Conservation (phyloP, 2,113 vertebrate genomes). For the Capreolus pygargus region DNA sequence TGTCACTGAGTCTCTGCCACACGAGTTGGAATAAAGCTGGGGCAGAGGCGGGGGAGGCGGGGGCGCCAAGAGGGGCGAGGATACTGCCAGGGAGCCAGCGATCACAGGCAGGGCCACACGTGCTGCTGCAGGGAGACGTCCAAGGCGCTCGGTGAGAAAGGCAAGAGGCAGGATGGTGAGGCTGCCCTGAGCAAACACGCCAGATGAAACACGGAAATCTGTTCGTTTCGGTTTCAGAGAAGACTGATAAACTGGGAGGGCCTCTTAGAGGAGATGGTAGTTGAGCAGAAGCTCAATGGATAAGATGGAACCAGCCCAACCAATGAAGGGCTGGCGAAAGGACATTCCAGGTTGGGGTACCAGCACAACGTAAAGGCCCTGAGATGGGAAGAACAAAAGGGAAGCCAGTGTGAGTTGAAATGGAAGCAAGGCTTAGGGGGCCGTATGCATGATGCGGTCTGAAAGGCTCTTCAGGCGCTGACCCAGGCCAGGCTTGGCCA, state of each 20-base stretch:
- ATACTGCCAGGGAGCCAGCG: rapidly evolving
- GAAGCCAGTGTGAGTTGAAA: too few relatives aligned
- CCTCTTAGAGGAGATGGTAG: background rate
- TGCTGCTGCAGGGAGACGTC: background rate
- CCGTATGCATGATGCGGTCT: rapidly evolving
- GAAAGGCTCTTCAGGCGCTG: background rate
- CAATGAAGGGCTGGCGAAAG: background rate
- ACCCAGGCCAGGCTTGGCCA: rapidly evolving
- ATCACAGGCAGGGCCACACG: rapidly evolving
- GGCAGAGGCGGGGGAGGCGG: background rate
- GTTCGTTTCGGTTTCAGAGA: rapidly evolving
- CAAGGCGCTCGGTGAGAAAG: rapidly evolving
- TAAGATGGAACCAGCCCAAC: background rate
- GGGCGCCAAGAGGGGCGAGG: rapidly evolving
- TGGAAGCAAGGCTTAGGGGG: too few relatives aligned
- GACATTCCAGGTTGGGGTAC: background rate
- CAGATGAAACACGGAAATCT: rapidly evolving
- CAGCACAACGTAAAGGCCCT: background rate
- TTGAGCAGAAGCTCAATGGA: background rate
- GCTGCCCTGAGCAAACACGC: background rate
- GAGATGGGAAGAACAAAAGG: background rate
- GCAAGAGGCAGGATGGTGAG: rapidly evolving
- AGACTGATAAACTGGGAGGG: background rate
- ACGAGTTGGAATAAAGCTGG: background rate
- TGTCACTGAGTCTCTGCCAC: conserved; percentile 56